phyloP scores from a whole-genome alignment of 2,888 invertebrate species.

The Eilema depressum region DNA sequence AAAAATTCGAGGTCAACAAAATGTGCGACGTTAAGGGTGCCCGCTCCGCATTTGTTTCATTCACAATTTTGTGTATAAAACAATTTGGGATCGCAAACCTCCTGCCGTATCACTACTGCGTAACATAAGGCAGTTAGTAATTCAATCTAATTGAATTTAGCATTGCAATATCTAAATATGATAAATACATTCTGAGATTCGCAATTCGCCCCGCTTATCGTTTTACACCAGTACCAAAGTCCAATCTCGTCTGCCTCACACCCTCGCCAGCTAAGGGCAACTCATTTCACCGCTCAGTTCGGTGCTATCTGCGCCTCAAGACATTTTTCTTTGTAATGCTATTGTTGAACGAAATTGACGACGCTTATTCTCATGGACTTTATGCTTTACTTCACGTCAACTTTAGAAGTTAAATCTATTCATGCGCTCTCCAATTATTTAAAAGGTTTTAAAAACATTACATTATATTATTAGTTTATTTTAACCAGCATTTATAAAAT shows the following conservation, averaged over 20 bases:
- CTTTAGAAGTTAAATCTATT: constrained; percentile 19
- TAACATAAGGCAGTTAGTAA: too few species aligned
- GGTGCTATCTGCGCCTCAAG: constrained; percentile 79
- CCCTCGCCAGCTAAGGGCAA: constrained; percentile 84
- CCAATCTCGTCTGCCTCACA: constrained; percentile 81
- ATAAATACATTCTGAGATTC: background rate
- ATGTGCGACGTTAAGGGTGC: background rate
- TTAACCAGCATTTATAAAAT: background rate
- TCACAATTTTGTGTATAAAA: background rate
- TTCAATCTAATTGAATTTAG: too few species aligned
- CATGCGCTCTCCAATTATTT: constrained; percentile 16
- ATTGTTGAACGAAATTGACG: constrained; percentile 77
- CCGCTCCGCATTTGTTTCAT: background rate
- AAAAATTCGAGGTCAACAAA: background rate
- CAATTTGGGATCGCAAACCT: too few species aligned
- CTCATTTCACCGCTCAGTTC: constrained; percentile 83
- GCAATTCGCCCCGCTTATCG: constrained; percentile 28
- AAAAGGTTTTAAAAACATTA: background rate
- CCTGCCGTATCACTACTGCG: too few species aligned
- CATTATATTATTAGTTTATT: background rate
- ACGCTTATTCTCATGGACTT: constrained; percentile 57
- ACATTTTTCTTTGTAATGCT: constrained; percentile 84
- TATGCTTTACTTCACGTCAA: constrained; percentile 37
- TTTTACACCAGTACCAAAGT: constrained; percentile 50
- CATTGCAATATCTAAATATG: too few species aligned